These are phyloP conservation scores for Ligdia adustata DNA, from an alignment of 2,888 invertebrate species.

Conservation along the genomic window DNA sequence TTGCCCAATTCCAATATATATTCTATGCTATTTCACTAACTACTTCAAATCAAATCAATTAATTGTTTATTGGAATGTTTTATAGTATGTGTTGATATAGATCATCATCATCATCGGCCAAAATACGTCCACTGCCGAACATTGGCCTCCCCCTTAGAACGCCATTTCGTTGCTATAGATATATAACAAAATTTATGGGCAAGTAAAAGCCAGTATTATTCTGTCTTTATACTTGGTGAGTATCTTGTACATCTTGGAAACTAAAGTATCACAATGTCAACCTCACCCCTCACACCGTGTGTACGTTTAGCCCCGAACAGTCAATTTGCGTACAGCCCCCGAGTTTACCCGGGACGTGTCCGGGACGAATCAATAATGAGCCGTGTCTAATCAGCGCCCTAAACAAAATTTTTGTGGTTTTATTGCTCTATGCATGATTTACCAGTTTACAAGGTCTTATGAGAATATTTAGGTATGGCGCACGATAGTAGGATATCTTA, in stretches of 20 bases:
- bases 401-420: slow-evolving; percentile 38
- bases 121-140: no score
- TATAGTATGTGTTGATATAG: no score
- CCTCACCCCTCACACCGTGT: slow-evolving; percentile 15
- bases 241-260: slow-evolving; percentile 8
- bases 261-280: slow-evolving; percentile 6
- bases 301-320: slow-evolving; percentile 19
- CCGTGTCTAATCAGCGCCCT: slow-evolving; percentile 58
- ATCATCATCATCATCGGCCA: no score
- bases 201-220: no score
- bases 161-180: no score
- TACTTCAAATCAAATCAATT: no score
- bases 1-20: no score
- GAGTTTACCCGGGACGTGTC: slow-evolving; percentile 46
- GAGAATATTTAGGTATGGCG: background rate
- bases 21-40: no score
- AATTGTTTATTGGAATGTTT: no score
- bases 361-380: slow-evolving; percentile 58
- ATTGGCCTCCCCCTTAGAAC: no score
- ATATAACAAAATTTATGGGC: no score
- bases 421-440: slow-evolving; percentile 38
- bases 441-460: slow-evolving; percentile 23
- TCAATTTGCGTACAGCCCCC: slow-evolving; percentile 52
- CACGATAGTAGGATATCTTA: no score
- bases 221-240: background rate